Base-by-base conservation (phyloP, 53 echinoderm and acorn worm species). In the Stichopus horrens region DNA sequence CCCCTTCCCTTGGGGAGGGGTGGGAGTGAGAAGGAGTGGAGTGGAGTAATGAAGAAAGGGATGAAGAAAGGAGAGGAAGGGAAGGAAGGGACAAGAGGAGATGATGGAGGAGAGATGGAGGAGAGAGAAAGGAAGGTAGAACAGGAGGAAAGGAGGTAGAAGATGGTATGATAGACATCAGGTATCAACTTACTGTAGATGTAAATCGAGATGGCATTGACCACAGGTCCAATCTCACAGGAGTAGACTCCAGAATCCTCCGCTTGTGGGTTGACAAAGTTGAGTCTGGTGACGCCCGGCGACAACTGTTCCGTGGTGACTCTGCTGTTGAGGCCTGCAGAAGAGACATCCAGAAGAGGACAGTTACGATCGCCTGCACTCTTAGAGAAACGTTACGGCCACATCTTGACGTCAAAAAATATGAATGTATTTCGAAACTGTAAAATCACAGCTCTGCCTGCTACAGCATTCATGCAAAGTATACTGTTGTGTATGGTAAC, bases 211-310 rank as follows among this genome's bases (percentile, higher is more conserved):
- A 96, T 73, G 5, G 93, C 87, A 83, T 93, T 93, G 66, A 83
- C 92, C 22, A 90, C 86, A 14, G 90, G 89, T 5, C 96, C 94
- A n/a, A 96, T 88, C 37, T 89, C 86, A 79, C 96, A 96, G 16
- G 93, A 88, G 89, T 96, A 96, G 18, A 93, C 83, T 19, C 96
- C 96, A 23, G 94, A 94, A 71, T 96, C 96, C 55, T 82, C 93
- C 57, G 92, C 88, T 83, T 88, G 87, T 9, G 94, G 79, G 37
- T 90, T 91, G 6, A 65, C 78, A 74, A 96, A 86, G 88, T 90
- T 90, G 57, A 96, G 90, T 76, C 94, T 92, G 14, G 96, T 93
- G 23, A 92, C 79, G 13, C 90, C 93, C 6, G 96, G 94, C 55
- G 94, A 93, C 55, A 96, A 8, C 7, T 74, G 74, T 66, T 92